Conservation (phyloP, 2,113 vertebrate genomes). For the Phaethornis superciliosus region DNA sequence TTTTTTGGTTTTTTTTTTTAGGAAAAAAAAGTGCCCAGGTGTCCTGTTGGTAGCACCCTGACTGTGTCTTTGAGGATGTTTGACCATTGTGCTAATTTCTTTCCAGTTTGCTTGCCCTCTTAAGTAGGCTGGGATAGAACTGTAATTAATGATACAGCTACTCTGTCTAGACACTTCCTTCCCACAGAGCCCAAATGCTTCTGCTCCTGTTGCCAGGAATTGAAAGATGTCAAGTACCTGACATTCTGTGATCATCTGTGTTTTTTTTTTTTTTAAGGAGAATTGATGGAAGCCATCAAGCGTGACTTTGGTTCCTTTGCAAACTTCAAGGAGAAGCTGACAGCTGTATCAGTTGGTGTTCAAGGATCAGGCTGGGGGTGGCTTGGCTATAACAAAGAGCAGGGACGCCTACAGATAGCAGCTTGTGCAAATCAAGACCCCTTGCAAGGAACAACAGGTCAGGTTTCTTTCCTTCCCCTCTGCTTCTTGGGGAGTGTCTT, state of each 20-base stretch:
- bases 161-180: neutral
- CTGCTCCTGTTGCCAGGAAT: neutral
- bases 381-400: constrained; percentile 92
- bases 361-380: constrained; percentile 98
- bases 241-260: neutral
- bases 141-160: neutral
- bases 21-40: neutral
- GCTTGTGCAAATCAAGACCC: constrained; percentile 96
- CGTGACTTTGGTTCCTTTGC: constrained; percentile 94
- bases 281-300: constrained; percentile 91
- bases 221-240: neutral
- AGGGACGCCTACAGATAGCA: constrained; percentile 81
- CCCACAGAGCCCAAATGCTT: neutral
- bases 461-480: neutral
- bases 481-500: neutral
- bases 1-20: neutral
- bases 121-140: neutral
- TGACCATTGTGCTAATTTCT: neutral
- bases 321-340: constrained; percentile 93
- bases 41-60: neutral
- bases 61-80: neutral
- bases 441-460: constrained; percentile 94
- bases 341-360: constrained; percentile 86
- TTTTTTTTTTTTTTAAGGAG: constrained; percentile 76
- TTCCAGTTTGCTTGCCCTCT: neutral